phyloP scores from a whole-genome alignment of 2,888 invertebrate genomes.

The Cephus spinipes region DNA sequence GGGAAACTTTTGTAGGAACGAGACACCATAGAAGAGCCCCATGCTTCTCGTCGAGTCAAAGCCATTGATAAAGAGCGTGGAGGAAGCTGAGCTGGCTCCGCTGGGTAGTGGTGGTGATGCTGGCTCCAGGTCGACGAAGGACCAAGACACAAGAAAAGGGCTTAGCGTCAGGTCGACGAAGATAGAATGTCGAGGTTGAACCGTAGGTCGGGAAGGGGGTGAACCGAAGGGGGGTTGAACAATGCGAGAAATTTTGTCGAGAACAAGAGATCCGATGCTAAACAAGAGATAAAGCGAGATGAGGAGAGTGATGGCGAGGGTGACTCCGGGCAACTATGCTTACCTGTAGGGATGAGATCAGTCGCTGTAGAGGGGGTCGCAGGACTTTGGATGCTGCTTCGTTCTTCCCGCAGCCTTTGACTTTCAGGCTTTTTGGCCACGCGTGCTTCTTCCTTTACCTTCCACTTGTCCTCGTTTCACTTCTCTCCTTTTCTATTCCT shows the following conservation, averaged over 20 bases:
- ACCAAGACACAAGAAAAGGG: constrained; percentile 4
- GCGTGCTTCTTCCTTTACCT: no score
- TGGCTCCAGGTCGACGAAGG: background rate
- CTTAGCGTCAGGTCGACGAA: constrained; percentile 14
- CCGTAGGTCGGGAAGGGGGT: constrained; percentile 2
- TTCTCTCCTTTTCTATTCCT: background rate
- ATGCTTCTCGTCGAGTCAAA: background rate
- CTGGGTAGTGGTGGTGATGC: no score
- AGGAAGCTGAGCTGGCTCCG: background rate
- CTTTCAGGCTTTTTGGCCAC: background rate
- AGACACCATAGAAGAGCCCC: background rate
- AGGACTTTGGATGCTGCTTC: background rate
- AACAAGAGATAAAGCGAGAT: constrained; percentile 12
- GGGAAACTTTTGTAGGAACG: constrained; percentile 4
- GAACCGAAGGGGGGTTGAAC: constrained; percentile 33
- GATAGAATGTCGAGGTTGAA: constrained; percentile 20
- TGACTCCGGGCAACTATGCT: no score
- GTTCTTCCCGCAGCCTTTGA: background rate
- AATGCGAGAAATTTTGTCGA: constrained; percentile 39
- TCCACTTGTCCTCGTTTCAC: background rate
- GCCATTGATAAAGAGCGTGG: constrained; percentile 9
- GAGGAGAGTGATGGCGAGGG: no score
- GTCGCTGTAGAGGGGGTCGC: background rate
- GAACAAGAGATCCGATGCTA: constrained; percentile 10
- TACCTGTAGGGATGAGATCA: no score